phyloP scores from a whole-genome alignment of 2,888 invertebrate genomes.

The Hartigia nigra region DNA sequence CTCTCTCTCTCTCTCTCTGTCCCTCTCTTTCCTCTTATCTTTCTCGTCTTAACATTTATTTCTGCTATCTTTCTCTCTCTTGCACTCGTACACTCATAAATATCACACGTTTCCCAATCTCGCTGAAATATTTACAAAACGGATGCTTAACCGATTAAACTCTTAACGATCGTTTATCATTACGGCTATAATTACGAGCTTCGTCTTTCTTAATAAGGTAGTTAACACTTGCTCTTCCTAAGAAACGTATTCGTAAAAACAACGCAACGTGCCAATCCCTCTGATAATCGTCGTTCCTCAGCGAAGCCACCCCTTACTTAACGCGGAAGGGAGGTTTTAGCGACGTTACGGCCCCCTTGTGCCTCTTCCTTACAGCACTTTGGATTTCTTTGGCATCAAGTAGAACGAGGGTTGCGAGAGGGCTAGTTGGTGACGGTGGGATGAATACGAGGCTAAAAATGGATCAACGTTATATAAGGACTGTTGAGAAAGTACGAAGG shows the following conservation, averaged over 20 bases:
- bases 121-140: conserved; percentile 35
- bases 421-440: neutral
- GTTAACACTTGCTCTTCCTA: neutral
- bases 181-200: neutral
- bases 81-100: neutral
- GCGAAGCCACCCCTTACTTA: neutral
- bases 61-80: conserved; percentile 4
- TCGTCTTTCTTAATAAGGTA: neutral
- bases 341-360: neutral
- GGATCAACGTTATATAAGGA: neutral
- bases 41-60: conserved; percentile 2
- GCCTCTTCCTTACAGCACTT: neutral
- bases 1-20: neutral
- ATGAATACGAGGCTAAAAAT: neutral
- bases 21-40: neutral
- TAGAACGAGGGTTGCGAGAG: neutral
- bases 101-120: neutral
- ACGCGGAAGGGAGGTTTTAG: neutral
- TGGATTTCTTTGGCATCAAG: neutral
- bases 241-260: neutral
- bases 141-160: conserved; percentile 21
- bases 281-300: neutral
- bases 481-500: neutral
- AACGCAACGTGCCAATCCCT: neutral
- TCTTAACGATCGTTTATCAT: neutral